Conservation (phyloP, 2,888 invertebrate genomes). For the Tachina grossa region DNA sequence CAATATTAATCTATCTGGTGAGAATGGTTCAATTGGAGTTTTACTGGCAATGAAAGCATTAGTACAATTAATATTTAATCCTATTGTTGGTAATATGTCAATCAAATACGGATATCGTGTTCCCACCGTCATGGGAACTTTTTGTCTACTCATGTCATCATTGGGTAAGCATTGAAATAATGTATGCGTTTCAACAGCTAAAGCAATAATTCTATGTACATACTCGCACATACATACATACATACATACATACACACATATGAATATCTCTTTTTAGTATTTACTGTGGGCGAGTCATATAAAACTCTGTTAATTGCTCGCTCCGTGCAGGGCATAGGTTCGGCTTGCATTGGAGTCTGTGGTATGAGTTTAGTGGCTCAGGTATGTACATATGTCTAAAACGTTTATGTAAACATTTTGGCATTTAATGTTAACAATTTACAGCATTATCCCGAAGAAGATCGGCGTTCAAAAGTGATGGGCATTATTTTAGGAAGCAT, state of each 20-base stretch:
- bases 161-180: constrained; percentile 84
- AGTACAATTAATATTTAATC: constrained; percentile 90
- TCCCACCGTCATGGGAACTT: constrained; percentile 87
- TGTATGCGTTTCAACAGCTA: too few relatives aligned
- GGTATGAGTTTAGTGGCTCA: constrained; percentile 91
- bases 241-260: neutral
- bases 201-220: neutral
- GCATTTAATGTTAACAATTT: neutral
- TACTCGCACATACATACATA: neutral
- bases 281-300: constrained; percentile 89
- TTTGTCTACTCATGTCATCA: constrained; percentile 87
- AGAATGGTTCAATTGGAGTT: constrained; percentile 87
- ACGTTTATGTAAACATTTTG: neutral
- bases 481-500: constrained; percentile 91
- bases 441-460: constrained; percentile 82
- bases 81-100: constrained; percentile 88
- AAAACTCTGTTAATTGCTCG: constrained; percentile 88
- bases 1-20: constrained; percentile 82
- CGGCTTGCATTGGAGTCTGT: constrained; percentile 90
- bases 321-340: constrained; percentile 91
- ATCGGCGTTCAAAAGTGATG: constrained; percentile 87
- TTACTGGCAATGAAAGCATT: constrained; percentile 90
- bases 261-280: constrained; percentile 84
- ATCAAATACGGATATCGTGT: constrained; percentile 87
- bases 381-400: constrained; percentile 74